Evolutionary conservation across 2,797 vertebrate species (phyloP), one percentile per base, ranked within the genome.

Genomic region (Champsocephalus esox): DNA sequence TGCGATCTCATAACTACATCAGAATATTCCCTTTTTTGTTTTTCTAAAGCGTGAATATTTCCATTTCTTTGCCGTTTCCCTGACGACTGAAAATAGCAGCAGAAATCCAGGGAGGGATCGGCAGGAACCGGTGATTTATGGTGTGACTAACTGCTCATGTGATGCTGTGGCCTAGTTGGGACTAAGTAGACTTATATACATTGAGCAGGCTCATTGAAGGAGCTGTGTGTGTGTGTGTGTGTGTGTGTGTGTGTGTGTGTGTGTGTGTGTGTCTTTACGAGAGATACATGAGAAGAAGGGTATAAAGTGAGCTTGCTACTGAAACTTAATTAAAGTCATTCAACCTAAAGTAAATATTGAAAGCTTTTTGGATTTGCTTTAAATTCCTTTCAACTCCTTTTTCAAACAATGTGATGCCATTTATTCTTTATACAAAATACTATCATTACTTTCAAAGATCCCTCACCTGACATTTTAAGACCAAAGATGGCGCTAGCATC

Each of bases 101-200:
- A 45, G 79, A 84, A 81, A 77, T 87, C 77, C 81, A 19, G 61
- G 45, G 73, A 87, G 82, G 78, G 71, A 85, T 76, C 55, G 44
- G 73, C 73, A 78, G 70, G 83, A 83, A 68, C 73, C 6, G 63
- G 65, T 70, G 83, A 91, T 91, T 91, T 88, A 89, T 88, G 73
- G 83, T 75, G 84, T 71, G 85, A 90, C 81, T 83, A 88, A 86
- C 66, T 68, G 77, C 70, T 89, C 81, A 77, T 83, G 89, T 89
- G 90, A 88, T 1, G 61, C 61, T 28, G 70, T 91, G 86, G 88
- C 89, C 89, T 91, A 90, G 79, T 87, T 91, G 83, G 73, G 78
- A 79, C 72, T 70, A 82, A 81, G 88, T 32, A 79, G 67, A 81
- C 34, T 68, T 61, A 69, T 73, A 76, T 49, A 72, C 67, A 77